Conservation (phyloP, 2,888 invertebrate genomes). For the Microplitis manilae region DNA sequence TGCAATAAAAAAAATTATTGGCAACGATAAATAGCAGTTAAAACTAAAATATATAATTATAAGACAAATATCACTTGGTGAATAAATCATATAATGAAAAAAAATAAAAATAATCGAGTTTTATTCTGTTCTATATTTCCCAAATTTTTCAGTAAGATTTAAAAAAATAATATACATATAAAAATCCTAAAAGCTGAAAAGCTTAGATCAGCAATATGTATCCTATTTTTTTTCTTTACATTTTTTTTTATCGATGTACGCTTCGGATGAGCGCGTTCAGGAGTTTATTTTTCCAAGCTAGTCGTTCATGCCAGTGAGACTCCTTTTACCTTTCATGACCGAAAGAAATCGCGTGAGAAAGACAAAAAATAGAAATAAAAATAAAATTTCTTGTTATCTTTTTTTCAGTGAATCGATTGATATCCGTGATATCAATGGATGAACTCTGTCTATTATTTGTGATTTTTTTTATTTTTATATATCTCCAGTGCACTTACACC, state of each 20-base stretch:
- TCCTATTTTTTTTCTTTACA: slow-evolving; percentile 4
- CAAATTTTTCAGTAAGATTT: background rate
- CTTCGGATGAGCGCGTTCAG: slow-evolving; percentile 4
- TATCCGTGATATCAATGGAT: background rate
- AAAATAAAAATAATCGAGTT: no score
- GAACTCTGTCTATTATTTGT: background rate
- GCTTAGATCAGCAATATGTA: slow-evolving; percentile 11
- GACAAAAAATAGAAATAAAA: background rate
- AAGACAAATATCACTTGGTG: no score
- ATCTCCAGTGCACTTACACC: background rate
- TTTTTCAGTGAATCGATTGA: background rate
- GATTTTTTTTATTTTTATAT: slow-evolving; percentile 1
- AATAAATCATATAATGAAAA: no score
- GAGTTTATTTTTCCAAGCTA: slow-evolving; percentile 16
- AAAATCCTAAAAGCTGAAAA: background rate
- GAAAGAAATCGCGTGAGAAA: slow-evolving; percentile 11
- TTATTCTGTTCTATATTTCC: no score
- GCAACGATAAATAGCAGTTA: no score
- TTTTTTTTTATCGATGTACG: slow-evolving; percentile 6
- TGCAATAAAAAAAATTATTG: no score
- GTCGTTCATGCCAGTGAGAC: slow-evolving; percentile 8
- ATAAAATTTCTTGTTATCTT: background rate
- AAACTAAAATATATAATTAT: no score
- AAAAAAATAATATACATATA: background rate
- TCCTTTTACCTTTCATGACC: slow-evolving; percentile 9